Base-by-base conservation (phyloP, 2,113 vertebrate genomes). In the Grallaria varia region DNA sequence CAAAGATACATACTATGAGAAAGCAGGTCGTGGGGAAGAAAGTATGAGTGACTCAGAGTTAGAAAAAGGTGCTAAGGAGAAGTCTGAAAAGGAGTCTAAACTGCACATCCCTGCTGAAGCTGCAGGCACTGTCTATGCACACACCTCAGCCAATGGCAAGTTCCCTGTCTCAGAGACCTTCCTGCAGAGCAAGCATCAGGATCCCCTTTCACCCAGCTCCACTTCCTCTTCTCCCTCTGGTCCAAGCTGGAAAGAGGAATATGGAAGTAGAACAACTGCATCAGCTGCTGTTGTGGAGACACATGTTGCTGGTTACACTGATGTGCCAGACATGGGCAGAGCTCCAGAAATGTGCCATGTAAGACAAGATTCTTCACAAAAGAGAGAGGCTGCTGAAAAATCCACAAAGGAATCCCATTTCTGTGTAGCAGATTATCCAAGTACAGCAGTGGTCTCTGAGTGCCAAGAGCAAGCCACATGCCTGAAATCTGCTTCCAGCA, bases 41-140 rank as follows among this genome's bases (percentile, higher is more conserved):
- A 97, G 94, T 40, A 74, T 58, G 12, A 99, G 99, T 76, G 98
- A 99, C 96, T 99, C 97, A 9, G 98, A 99, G 73, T 76, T 98
- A 74, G 99, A 99, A 77, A 99, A 99, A 97, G 99, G 99, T 4
- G 98, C 98, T 89, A 98, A 98, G 96, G 99, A 99, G 76, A 98
- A 97, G 92, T 98, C 98, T 16, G 99, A 99, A 75, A 99, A 99
- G 94, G 98, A 98, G 63, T 90, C 94, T 15, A 98, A 97, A 40
- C 89, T 96, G 42, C 97, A 98, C 42, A 98, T 97, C 66, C 89
- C 96, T 2, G 19, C 42, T 3, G 71, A 44, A 60, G 83, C 85
- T 49, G 30, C 82, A 13, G 82, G 81, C 14, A 22, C 63, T 0
- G 4, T 28, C 66, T 96, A 52, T 12, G 64, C 91, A 45, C 47